Evolutionary conservation across 1,140 invertebrate species (phyloP).

Genomic region (Teleopsis dalmanni): DNA sequence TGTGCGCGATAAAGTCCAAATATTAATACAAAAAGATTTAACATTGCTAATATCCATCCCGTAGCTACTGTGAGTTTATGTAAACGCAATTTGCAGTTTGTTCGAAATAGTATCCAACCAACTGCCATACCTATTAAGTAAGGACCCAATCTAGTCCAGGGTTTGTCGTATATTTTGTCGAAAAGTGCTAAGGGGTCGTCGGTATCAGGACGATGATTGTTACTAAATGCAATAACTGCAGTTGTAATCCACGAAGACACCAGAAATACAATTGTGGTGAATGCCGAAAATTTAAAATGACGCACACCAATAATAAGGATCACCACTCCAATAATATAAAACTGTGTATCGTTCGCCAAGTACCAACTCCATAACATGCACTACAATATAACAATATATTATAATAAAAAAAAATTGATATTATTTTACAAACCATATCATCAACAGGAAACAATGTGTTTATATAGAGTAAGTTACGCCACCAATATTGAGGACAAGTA

Average conservation of each 20-base stretch:
- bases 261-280: slow-evolving; percentile 55
- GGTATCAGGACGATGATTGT: slow-evolving; percentile 68
- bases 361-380: slow-evolving; percentile 88
- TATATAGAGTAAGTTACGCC: slow-evolving; percentile 76
- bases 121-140: slow-evolving; percentile 77
- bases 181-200: slow-evolving; percentile 76
- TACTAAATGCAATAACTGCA: slow-evolving; percentile 67
- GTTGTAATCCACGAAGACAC: slow-evolving; percentile 71
- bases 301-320: slow-evolving; percentile 65
- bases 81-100: slow-evolving; percentile 69
- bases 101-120: slow-evolving; percentile 75
- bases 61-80: slow-evolving; percentile 59
- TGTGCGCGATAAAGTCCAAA: slow-evolving; percentile 69
- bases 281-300: slow-evolving; percentile 64
- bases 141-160: slow-evolving; percentile 74
- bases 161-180: slow-evolving; percentile 83
- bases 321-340: slow-evolving; percentile 71
- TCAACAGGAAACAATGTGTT: slow-evolving; percentile 78
- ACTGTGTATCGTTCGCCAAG: slow-evolving; percentile 77
- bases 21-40: slow-evolving; percentile 60
- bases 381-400: slow-evolving; percentile 43
- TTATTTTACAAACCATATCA: slow-evolving; percentile 60
- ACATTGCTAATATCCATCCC: slow-evolving; percentile 61
- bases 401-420: background rate
- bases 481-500: slow-evolving; percentile 78